These are phyloP conservation scores for Pterois miles DNA, from an alignment of 2,797 vertebrate genomes.

Conservation along the genomic window DNA sequence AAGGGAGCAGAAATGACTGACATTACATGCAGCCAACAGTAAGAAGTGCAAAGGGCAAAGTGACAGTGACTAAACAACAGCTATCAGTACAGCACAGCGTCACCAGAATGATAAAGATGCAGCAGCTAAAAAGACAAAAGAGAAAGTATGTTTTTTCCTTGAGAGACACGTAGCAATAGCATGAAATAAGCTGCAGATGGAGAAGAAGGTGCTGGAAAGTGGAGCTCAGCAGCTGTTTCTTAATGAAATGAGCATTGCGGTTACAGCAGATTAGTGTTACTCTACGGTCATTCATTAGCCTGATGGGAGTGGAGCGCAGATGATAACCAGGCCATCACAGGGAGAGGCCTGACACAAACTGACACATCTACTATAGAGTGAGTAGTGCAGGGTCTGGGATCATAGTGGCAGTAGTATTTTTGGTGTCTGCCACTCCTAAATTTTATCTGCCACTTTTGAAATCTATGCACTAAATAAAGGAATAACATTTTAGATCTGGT, in stretches of 20 bases:
- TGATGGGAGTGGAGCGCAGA: not conserved
- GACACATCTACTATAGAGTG: not conserved
- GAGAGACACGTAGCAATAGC: rapidly evolving
- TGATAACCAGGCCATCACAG: constrained; percentile 7
- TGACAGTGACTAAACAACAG: not conserved
- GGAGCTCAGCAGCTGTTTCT: no score
- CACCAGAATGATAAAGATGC: not conserved
- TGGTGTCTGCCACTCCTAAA: no score
- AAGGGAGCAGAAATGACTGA: not conserved
- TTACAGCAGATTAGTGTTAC: constrained; percentile 17
- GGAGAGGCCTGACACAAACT: no score
- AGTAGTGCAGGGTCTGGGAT: no score
- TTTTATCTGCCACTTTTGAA: no score
- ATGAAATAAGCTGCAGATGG: no score
- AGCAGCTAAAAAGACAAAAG: not conserved
- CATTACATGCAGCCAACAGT: not conserved
- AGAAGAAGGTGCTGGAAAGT: not conserved
- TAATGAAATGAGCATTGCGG: no score
- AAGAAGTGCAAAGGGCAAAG: constrained; percentile 7
- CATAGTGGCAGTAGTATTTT: no score
- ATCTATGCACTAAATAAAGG: no score
- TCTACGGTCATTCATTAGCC: no score
- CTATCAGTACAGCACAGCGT: no score
- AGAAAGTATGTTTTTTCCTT: not conserved
- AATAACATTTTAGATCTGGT: no score